Conservation (phyloP, 2,113 vertebrate species). For the Pongo abelii region DNA sequence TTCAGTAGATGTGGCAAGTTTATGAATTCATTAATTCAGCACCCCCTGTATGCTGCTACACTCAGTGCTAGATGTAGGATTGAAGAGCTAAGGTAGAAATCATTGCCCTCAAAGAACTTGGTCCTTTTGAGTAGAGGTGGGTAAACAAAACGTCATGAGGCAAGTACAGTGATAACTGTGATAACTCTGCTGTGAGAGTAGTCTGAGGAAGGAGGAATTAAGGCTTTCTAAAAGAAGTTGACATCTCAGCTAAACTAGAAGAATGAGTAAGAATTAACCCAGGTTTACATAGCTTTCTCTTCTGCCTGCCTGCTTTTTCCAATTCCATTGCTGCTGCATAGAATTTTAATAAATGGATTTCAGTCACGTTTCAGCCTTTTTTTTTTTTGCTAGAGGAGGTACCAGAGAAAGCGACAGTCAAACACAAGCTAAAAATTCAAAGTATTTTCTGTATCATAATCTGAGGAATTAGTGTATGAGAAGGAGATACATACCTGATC, state of each 20-base stretch:
- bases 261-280: slow-evolving; percentile 21
- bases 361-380: not conserved
- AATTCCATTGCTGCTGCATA: not conserved
- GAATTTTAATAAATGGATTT: slow-evolving; percentile 24
- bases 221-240: not conserved
- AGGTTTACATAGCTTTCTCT: not conserved
- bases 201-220: not conserved
- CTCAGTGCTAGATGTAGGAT: not conserved
- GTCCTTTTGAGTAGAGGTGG: not conserved
- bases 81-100: not conserved
- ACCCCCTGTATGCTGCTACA: not conserved
- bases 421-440: not conserved
- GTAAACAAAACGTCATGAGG: not conserved
- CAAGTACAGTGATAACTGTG: not conserved
- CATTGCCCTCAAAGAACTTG: not conserved
- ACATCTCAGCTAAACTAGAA: slow-evolving; percentile 20
- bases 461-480: not conserved
- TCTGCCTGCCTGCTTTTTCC: not conserved
- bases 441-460: not conserved
- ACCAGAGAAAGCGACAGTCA: not conserved
- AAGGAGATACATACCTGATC: not conserved
- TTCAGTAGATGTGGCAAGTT: not conserved
- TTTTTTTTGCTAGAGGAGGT: not conserved
- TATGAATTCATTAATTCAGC: not conserved
- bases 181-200: not conserved